Base-by-base conservation (phyloP, 2,888 invertebrate genomes). In the Sesamia inferens region DNA sequence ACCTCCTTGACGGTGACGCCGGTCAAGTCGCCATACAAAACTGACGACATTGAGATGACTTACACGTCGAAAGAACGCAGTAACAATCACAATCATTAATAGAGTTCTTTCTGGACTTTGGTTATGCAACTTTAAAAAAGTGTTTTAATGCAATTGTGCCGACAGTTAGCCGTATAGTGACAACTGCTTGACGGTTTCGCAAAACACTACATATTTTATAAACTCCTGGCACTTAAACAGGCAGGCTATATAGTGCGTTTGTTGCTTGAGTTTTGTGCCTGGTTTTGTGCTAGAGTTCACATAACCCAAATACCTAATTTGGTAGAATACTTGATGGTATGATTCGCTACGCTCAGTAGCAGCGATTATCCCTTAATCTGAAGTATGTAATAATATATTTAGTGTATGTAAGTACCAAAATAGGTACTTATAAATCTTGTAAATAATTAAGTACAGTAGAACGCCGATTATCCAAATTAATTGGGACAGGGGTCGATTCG, bases 1-100 rank as follows among this genome's bases (percentile, higher is more conserved):
- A 89, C 92, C 2, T 93, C 95, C 0, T 89, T 91, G 1, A 87
- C 90, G 62, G 86, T 86, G 31, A 93, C 94, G 0, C 95, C 95
- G 0, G 67, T 90, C 5, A 91, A 85, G 63, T 83, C 66, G 1
- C 82, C 78, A 3, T 63, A 76, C 1, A 78, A 82, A 47, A 82
- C 83, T 42, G 92, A 92, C 59, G 84, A 88, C 22, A 91, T 95
- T 22, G 94, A 95, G 78, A 90, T 95, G 92, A 88, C 91, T 0
- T 89, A 90, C 65, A 83, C 89, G 11, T 87, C 91, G 13, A 85
- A 88, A 73, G 88, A 89, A 79, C 84, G 87, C 66, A 61, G 70
- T 19, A 61, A 79, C 44, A 68, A 76, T 48, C 65, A 68, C 11
- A 69, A 76, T 47, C 63, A 68, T 11, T 61, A 57, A 71, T 44